Evolutionary conservation across 2,797 vertebrate species (phyloP).

Genomic region (Melanotaenia parkinsoni): DNA sequence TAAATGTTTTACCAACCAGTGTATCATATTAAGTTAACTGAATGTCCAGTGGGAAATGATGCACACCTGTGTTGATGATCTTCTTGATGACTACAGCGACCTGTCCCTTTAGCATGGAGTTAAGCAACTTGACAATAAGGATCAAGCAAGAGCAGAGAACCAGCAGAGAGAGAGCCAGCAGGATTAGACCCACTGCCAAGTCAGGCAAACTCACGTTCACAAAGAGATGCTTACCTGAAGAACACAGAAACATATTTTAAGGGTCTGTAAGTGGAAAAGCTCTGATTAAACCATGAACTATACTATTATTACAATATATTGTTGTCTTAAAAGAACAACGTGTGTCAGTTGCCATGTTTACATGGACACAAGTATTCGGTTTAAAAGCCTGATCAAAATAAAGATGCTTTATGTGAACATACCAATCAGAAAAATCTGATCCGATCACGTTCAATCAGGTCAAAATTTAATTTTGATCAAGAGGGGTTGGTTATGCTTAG

Average conservation of each 20-base stretch:
- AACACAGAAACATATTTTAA: neutral
- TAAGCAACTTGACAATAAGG: conserved; percentile 92
- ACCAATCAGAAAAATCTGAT: too few species aligned
- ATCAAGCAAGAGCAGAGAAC: conserved; percentile 91
- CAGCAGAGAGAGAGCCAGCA: conserved; percentile 88
- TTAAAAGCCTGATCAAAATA: too few species aligned
- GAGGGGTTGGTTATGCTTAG: too few species aligned
- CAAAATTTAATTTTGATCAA: too few species aligned
- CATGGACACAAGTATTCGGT: too few species aligned
- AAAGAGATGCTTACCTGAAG: conserved; percentile 89
- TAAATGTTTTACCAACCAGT: neutral
- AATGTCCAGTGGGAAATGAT: neutral
- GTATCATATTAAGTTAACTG: neutral
- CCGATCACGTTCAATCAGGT: too few species aligned
- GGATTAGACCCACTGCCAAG: conserved; percentile 88
- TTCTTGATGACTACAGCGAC: conserved; percentile 92
- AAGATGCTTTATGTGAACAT: too few species aligned
- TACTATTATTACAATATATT: neutral
- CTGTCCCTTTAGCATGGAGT: conserved; percentile 94
- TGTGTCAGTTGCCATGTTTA: too few species aligned
- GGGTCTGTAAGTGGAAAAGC: neutral
- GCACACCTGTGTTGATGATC: conserved; percentile 91
- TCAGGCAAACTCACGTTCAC: conserved; percentile 83
- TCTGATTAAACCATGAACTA: neutral
- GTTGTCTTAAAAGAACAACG: neutral